Evolutionary conservation across 2,113 vertebrate genomes (phyloP).

Genomic region (Hippotragus niger): DNA sequence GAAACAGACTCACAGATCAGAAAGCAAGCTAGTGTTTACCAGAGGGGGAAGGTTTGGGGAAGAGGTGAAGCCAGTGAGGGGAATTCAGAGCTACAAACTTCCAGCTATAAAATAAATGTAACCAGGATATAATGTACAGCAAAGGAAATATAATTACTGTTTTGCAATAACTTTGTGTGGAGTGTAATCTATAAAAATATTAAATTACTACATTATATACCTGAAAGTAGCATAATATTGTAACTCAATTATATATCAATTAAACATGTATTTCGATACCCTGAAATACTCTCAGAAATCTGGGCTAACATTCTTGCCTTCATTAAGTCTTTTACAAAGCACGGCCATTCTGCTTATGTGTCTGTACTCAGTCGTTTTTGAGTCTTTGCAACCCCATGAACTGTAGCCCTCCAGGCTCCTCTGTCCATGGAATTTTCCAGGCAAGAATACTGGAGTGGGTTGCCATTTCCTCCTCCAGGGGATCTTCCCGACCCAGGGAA

Average conservation of each 20-base stretch:
- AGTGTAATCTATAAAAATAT: background rate
- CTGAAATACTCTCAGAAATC: background rate
- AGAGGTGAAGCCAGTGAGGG: background rate
- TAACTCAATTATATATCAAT: background rate
- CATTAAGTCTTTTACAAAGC: background rate
- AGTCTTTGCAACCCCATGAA: background rate
- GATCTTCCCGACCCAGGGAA: background rate
- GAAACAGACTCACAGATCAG: background rate
- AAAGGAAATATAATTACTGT: too few species aligned
- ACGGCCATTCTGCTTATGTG: background rate
- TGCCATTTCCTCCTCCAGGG: background rate
- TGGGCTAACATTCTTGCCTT: background rate
- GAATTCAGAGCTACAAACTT: background rate
- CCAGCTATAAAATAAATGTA: background rate
- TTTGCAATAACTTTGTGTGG: background rate
- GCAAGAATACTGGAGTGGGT: background rate
- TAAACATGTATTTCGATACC: background rate
- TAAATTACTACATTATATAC: background rate
- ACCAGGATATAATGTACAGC: rapidly evolving
- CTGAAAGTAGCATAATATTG: background rate
- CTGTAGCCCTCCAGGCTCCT: background rate
- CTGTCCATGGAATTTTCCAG: background rate
- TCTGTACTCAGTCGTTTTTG: rapidly evolving
- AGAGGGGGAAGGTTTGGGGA: background rate
- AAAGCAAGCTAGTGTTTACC: background rate